phyloP scores from a whole-genome alignment of 2,797 vertebrate genomes.

The Podarcis lilfordi region DNA sequence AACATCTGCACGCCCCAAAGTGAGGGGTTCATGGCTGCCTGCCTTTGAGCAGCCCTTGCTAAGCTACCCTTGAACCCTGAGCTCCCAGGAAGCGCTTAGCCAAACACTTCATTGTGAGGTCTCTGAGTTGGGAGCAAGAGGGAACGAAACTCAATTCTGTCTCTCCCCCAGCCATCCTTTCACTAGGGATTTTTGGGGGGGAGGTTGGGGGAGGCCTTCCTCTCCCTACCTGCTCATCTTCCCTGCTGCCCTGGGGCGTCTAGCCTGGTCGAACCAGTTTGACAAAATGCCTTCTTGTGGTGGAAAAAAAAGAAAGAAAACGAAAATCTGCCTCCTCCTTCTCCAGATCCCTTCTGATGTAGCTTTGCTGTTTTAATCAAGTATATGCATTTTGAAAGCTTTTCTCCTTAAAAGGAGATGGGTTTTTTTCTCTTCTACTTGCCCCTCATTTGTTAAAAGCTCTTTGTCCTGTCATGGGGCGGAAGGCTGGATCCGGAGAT shows the following conservation, averaged over 20 bases:
- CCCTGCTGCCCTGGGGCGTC: constrained; percentile 69
- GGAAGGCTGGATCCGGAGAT: background rate
- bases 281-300: constrained; percentile 79
- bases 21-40: background rate
- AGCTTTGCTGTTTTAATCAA: constrained; percentile 32
- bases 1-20: too few relatives aligned
- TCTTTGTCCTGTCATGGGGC: background rate
- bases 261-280: constrained; percentile 82
- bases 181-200: background rate
- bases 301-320: constrained; percentile 52
- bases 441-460: background rate
- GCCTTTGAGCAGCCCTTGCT: too few relatives aligned
- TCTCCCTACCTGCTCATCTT: constrained; percentile 64
- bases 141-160: constrained; percentile 36
- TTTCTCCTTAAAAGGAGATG: constrained; percentile 1
- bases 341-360: constrained; percentile 60
- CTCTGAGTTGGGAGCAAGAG: background rate
- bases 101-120: background rate
- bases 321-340: constrained; percentile 38
- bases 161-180: background rate
- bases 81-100: too few relatives aligned
- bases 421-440: background rate
- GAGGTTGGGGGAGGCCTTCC: background rate
- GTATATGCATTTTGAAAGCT: constrained; percentile 5
- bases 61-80: background rate